A percentile compares a stretch with the other conserved stretches of the same genome.
phyloP scores from a whole-genome alignment of 2,888 invertebrate species.

The Stomorhina lunata region DNA sequence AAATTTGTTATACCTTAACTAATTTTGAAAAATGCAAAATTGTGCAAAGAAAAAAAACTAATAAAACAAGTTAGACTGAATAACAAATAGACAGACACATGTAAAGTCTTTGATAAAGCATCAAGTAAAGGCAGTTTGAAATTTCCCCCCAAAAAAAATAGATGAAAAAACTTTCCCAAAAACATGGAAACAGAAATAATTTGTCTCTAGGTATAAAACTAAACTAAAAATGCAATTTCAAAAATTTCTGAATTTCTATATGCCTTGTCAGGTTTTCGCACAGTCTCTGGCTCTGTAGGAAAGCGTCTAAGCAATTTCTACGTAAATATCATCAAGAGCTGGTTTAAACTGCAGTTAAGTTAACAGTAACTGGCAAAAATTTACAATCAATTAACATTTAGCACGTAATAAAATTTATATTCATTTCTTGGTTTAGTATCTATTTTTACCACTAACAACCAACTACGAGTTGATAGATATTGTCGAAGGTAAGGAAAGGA shows the following conservation, averaged over 20 bases:
- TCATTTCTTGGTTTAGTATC: slow-evolving; percentile 10
- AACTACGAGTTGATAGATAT: too few relatives aligned
- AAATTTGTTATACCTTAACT: slow-evolving; percentile 32
- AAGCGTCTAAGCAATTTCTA: too few relatives aligned
- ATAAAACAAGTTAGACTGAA: not conserved
- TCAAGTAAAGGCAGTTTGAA: too few relatives aligned
- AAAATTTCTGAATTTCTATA: too few relatives aligned
- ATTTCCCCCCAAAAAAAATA: too few relatives aligned
- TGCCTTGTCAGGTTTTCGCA: too few relatives aligned
- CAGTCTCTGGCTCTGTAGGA: too few relatives aligned
- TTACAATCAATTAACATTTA: slow-evolving; percentile 59
- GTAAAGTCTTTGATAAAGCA: slow-evolving; percentile 32
- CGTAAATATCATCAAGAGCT: slow-evolving; percentile 16
- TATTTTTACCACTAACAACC: not conserved
- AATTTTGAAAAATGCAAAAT: slow-evolving; percentile 38
- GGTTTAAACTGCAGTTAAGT: slow-evolving; percentile 34
- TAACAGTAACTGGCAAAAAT: slow-evolving; percentile 26
- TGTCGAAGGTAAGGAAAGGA: too few relatives aligned
- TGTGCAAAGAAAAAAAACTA: not conserved
- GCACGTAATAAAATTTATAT: slow-evolving; percentile 55
- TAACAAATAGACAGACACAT: slow-evolving; percentile 12
- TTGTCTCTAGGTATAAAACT: too few relatives aligned
- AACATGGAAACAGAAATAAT: too few relatives aligned
- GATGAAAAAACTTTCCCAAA: too few relatives aligned
- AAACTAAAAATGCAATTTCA: too few relatives aligned